A percentile compares a stretch with the other conserved stretches of the same genome.
Conservation (phyloP, 2,113 vertebrate species). For the Lutjanus erythropterus region DNA sequence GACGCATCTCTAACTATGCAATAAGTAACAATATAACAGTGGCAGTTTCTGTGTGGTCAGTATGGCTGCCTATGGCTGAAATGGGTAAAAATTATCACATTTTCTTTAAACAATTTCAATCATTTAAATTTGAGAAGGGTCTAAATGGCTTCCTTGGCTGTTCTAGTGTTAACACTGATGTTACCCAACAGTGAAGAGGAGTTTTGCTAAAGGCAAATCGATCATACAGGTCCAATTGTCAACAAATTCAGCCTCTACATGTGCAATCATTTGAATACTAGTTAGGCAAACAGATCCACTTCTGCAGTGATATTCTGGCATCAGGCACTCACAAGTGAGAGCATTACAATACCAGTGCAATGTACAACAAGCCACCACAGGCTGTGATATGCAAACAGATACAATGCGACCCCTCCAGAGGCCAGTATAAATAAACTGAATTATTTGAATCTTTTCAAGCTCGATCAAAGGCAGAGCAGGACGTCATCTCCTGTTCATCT, state of each 20-base stretch:
- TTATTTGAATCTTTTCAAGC: slow-evolving; percentile 39
- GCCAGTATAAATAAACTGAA: slow-evolving; percentile 29
- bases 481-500: slow-evolving; percentile 21
- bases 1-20: no score
- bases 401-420: slow-evolving; percentile 11
- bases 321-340: not conserved
- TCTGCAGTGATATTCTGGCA: not conserved
- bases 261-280: not conserved
- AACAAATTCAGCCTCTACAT: slow-evolving; percentile 1
- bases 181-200: not conserved
- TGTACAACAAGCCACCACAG: slow-evolving; percentile 4
- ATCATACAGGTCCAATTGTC: not conserved
- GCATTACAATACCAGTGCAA: not conserved
- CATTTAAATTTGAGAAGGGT: no score
- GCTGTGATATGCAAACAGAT: slow-evolving; percentile 32
- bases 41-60: no score
- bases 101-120: no score
- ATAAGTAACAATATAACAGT: no score
- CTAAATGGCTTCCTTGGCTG: no score
- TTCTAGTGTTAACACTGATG: no score
- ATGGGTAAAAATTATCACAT: no score
- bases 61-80: no score
- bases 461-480: slow-evolving; percentile 47
- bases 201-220: not conserved
- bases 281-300: not conserved